Evolutionary conservation across 2,113 vertebrate genomes (phyloP), one percentile per base, ranked within the genome.

Genomic region (Chaetorhynchus papuensis): DNA sequence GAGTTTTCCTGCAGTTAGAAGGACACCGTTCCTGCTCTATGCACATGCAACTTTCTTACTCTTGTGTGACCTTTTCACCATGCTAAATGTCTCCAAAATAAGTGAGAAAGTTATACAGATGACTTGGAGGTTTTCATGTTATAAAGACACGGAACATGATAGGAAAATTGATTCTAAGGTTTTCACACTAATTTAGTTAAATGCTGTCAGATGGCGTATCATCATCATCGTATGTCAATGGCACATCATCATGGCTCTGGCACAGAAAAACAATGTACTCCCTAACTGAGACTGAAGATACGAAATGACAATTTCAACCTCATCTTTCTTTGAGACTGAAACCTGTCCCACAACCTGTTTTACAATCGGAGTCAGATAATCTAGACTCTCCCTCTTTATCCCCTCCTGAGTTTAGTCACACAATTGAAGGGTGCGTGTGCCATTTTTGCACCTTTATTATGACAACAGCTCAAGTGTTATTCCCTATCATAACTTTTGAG

Each of bases 381-480:
- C 37, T 60, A 54, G 19, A 76, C 16, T 52, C 35, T 64, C 35
- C 26, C 37, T 81, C 23, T 82, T 81, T 39, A 61, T 31, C 11
- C 15, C 30, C 20, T 68, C 2, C 2, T 12, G 33, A 87, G 19
- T 87, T 77, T 15, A 66, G 63, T 63, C n/a, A 69, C n/a, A 59
- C 19, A 69, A n/a, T 1, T 47, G n/a, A 89, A 87, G 28, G 9
- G 10, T 49, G 20, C 15, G n/a, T 0, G 0, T 18, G 10, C 10
- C 24, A 47, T 61, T 92, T 69, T 28, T 82, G 53, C 30, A 45
- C 45, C 20, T 89, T 68, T 75, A 64, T 41, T 59, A 74, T 2
- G 15, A 44, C 15, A 85, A 80, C 45, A 60, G 18, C 27, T 76
- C 44, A 89, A 87, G 14, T 37, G 52, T 47, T 76, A 30, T 44